phyloP scores from a whole-genome alignment of 2,888 invertebrate species.

The Cremastinae sp. region DNA sequence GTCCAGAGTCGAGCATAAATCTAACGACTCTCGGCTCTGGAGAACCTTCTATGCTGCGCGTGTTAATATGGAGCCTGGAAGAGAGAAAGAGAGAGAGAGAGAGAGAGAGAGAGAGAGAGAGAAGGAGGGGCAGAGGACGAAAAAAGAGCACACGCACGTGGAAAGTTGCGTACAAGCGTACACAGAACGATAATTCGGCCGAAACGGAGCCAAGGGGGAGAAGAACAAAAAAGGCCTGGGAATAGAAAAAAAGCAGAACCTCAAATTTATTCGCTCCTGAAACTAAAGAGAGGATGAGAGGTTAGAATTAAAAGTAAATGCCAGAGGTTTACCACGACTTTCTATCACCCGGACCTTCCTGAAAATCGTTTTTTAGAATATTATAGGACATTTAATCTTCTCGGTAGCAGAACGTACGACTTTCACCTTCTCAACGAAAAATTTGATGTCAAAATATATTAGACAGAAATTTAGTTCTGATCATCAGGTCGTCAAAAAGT shows the following conservation, averaged over 20 bases:
- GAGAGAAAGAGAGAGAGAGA: not conserved
- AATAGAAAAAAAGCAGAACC: slow-evolving; percentile 26
- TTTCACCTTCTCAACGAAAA: too few species aligned
- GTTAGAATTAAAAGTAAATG: slow-evolving; percentile 71
- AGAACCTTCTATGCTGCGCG: slow-evolving; percentile 47
- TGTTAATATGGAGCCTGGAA: slow-evolving; percentile 16
- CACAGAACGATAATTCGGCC: slow-evolving; percentile 53
- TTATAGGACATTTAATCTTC: too few species aligned
- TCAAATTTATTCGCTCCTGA: slow-evolving; percentile 66
- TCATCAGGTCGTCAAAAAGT: too few species aligned
- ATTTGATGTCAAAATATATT: too few species aligned
- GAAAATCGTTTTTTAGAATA: slow-evolving; percentile 5
- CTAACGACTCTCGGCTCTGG: slow-evolving; percentile 69
- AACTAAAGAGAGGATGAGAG: slow-evolving; percentile 41
- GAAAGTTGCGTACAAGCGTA: not conserved
- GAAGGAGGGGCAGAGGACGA: slow-evolving; percentile 1
- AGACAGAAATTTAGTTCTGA: too few species aligned
- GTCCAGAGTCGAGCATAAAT: slow-evolving; percentile 70
- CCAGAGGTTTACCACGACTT: slow-evolving; percentile 45
- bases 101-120: too few species aligned
- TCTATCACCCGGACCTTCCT: slow-evolving; percentile 31
- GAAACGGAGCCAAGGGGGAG: slow-evolving; percentile 36
- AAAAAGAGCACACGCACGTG: not conserved
- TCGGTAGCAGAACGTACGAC: too few species aligned
- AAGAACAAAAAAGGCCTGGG: not conserved